A percentile compares a stretch with the other conserved stretches of the same genome.
These are phyloP conservation scores for Protonemura montana DNA, from an alignment of 2,888 invertebrate genomes.

Conservation along the genomic window DNA sequence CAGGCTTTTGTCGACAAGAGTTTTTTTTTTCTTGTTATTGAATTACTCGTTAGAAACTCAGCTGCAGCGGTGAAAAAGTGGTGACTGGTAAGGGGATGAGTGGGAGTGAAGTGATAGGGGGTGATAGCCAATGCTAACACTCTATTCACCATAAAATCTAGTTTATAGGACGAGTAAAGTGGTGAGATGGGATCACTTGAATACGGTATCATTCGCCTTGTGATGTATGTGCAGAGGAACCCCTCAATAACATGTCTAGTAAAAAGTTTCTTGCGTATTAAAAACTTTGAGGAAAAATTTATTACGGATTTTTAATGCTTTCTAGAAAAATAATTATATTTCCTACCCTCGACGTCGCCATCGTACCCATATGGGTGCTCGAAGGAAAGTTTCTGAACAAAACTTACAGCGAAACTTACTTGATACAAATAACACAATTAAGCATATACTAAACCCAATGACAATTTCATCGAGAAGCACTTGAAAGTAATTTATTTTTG, in stretches of 20 bases:
- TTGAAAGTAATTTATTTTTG: too few relatives aligned
- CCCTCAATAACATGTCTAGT: neutral
- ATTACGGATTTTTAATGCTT: neutral
- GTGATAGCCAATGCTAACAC: slow-evolving; percentile 30
- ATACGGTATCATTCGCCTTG: neutral
- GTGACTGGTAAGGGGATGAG: neutral
- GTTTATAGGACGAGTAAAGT: neutral
- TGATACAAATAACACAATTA: too few relatives aligned
- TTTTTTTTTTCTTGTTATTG: slow-evolving; percentile 28
- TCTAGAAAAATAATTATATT: neutral
- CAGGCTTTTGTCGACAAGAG: slow-evolving; percentile 13
- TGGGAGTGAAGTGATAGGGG: neutral
- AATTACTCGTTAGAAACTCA: slow-evolving; percentile 29
- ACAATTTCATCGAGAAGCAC: too few relatives aligned
- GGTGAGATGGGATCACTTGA: neutral
- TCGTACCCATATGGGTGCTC: too few relatives aligned
- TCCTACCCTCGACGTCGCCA: too few relatives aligned
- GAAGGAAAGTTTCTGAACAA: too few relatives aligned
- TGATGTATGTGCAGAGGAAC: neutral
- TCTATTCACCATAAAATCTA: slow-evolving; percentile 10
- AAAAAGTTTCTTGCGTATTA: slow-evolving; percentile 12
- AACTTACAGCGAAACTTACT: too few relatives aligned
- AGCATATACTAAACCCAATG: too few relatives aligned
- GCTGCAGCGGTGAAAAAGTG: neutral
- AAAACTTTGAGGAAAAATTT: neutral